Evolutionary conservation across 2,797 vertebrate species (phyloP).

Genomic region (Lophius americanus): DNA sequence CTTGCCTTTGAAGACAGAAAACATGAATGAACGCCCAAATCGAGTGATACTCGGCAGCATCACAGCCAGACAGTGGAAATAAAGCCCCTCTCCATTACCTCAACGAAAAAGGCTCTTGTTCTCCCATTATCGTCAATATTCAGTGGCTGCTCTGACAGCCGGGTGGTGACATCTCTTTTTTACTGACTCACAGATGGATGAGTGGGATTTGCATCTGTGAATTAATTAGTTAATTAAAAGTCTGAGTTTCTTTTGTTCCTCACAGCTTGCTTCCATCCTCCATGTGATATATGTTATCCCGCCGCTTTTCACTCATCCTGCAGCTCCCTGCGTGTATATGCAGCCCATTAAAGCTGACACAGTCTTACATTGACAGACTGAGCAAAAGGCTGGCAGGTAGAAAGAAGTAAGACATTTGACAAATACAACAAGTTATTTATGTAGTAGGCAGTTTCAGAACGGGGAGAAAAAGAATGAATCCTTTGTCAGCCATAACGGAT

Average conservation of each 20-base stretch:
- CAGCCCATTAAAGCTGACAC: slow-evolving; percentile 26
- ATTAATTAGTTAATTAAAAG: slow-evolving; percentile 10
- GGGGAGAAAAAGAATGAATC: slow-evolving; percentile 1
- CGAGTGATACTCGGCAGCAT: neutral
- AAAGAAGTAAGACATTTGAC: slow-evolving; percentile 30
- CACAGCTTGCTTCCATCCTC: neutral
- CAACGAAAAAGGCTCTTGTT: neutral
- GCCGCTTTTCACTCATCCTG: neutral
- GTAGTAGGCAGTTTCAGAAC: neutral
- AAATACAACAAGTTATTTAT: slow-evolving; percentile 2
- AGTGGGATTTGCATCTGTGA: slow-evolving; percentile 1
- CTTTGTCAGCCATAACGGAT: neutral
- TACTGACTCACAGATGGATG: slow-evolving; percentile 5
- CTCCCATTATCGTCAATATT: slow-evolving; percentile 11
- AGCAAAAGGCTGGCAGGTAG: slow-evolving; percentile 20
- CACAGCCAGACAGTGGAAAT: neutral
- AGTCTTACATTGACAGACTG: slow-evolving; percentile 51
- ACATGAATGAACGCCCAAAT: neutral
- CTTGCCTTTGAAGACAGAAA: slow-evolving; percentile 2
- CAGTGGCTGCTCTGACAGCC: neutral
- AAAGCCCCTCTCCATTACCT: slow-evolving; percentile 1
- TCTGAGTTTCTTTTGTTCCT: neutral
- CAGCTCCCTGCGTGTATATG: slow-evolving; percentile 24
- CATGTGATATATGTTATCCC: neutral
- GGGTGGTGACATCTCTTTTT: neutral